phyloP scores from a whole-genome alignment of 2,888 invertebrate species.

The Dexiosoma caninum region DNA sequence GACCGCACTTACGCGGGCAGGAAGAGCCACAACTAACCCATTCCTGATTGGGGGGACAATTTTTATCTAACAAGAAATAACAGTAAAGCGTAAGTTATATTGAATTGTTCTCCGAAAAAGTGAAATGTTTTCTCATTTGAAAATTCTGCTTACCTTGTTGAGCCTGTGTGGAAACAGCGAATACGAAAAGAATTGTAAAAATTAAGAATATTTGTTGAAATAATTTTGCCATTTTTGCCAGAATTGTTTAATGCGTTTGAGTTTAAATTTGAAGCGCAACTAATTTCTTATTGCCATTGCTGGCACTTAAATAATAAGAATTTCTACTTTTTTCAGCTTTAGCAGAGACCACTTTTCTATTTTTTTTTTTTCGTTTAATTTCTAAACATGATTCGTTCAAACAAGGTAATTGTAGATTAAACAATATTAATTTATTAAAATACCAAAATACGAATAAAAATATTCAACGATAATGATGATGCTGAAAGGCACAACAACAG shows the following conservation, averaged over 20 bases:
- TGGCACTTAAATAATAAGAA: not conserved
- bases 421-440: not conserved
- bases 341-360: not conserved
- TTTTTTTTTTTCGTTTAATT: not conserved
- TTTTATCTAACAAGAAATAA: not conserved
- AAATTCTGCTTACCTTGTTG: not conserved
- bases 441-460: no score
- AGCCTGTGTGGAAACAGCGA: not conserved
- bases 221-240: constrained; percentile 33
- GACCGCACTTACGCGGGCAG: constrained; percentile 47
- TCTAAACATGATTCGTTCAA: not conserved
- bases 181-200: constrained; percentile 12
- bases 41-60: constrained; percentile 38
- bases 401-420: not conserved
- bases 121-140: no score
- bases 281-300: not conserved
- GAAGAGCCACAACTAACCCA: constrained; percentile 48
- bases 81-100: no score
- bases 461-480: not conserved
- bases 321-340: not conserved
- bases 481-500: not conserved
- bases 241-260: not conserved
- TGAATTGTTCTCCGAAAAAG: no score
- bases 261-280: not conserved
- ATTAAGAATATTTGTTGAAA: constrained; percentile 33